Evolutionary conservation across 2,797 vertebrate genomes (phyloP).

Genomic region (Sebastes hopkinsi): DNA sequence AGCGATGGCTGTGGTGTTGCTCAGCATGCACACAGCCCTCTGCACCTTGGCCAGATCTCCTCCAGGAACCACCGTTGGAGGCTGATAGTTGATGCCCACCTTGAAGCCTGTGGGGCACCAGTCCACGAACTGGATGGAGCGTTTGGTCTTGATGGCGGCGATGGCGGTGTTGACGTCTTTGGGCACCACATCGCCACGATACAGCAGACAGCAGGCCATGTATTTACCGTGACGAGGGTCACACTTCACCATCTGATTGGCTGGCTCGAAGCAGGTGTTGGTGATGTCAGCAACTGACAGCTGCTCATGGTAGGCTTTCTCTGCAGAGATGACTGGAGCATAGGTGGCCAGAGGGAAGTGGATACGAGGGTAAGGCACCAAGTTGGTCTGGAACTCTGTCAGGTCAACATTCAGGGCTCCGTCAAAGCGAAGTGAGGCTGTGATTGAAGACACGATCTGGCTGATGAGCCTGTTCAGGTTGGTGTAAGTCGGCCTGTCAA

Average conservation of each 20-base stretch:
- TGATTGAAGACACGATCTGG: constrained; percentile 92
- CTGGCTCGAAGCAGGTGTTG: constrained; percentile 54
- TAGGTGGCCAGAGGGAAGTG: constrained; percentile 91
- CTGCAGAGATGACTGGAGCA: constrained; percentile 88
- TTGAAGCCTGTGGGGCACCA: constrained; percentile 92
- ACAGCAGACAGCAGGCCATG: constrained; percentile 91
- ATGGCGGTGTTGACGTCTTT: constrained; percentile 93
- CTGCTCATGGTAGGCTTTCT: constrained; percentile 92
- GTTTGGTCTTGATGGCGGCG: constrained; percentile 90
- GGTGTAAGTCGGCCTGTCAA: constrained; percentile 89
- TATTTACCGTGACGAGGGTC: constrained; percentile 92
- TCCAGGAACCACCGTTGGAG: constrained; percentile 91
- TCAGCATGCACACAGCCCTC: constrained; percentile 94
- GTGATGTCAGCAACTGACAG: constrained; percentile 87
- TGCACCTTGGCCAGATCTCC: constrained; percentile 93
- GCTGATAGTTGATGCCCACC: constrained; percentile 96
- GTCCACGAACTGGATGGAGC: constrained; percentile 89
- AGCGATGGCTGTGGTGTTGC: constrained; percentile 94
- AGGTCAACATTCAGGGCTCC: constrained; percentile 92
- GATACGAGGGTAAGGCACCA: constrained; percentile 91
- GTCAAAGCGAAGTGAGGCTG: constrained; percentile 90
- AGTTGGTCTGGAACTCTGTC: constrained; percentile 92
- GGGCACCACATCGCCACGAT: constrained; percentile 91
- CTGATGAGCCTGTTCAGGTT: constrained; percentile 91
- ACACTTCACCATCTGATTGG: constrained; percentile 94